These are phyloP conservation scores for Hirudo medicinalis DNA, from an alignment of 1,140 invertebrate species.

Conservation along the genomic window DNA sequence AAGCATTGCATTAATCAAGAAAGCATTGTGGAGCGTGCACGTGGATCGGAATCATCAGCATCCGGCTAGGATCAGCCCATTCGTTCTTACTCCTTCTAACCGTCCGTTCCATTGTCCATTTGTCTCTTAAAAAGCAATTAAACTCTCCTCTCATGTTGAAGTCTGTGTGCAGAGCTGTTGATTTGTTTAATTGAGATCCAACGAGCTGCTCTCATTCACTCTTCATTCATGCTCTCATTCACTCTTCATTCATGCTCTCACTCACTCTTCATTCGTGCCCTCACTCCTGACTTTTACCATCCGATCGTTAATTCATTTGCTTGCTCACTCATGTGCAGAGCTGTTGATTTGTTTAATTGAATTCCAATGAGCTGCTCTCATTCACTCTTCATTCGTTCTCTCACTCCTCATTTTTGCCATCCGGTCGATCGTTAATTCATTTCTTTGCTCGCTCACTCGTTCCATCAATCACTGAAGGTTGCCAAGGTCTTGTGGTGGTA, in stretches of 20 bases:
- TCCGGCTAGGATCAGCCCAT: too few relatives aligned
- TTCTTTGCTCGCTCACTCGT: neutral
- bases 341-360: neutral
- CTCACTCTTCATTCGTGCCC: too few relatives aligned
- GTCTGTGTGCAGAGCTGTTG: neutral
- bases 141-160: neutral
- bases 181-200: neutral
- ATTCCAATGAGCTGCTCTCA: neutral
- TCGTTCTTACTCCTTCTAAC: too few relatives aligned
- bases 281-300: too few relatives aligned
- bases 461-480: slow-evolving; percentile 19
- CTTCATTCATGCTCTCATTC: neutral
- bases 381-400: neutral
- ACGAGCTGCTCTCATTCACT: neutral
- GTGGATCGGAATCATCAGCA: too few relatives aligned
- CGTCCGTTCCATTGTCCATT: neutral
- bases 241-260: neutral
- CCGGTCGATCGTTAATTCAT: neutral
- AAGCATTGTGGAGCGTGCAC: too few relatives aligned
- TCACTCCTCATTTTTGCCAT: neutral
- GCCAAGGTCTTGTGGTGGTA: slow-evolving; percentile 26
- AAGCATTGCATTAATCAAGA: too few relatives aligned
- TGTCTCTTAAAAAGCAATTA: too few relatives aligned
- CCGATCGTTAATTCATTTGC: neutral
- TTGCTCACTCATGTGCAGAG: neutral